Conservation (phyloP, 2,797 vertebrate genomes). For the Fundulus diaphanus region DNA sequence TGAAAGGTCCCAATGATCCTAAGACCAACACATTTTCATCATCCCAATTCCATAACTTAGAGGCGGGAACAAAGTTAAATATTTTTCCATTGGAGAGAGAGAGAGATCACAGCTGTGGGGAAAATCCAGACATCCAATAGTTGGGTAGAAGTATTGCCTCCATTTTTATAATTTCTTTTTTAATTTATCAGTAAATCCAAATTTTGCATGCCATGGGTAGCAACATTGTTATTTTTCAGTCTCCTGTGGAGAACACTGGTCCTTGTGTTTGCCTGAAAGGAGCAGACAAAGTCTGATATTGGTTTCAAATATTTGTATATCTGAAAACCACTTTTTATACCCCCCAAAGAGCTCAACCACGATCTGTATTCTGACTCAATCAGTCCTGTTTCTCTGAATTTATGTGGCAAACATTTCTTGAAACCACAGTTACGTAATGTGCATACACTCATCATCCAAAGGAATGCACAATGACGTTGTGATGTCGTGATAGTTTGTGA, state of each 20-base stretch:
- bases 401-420: neutral
- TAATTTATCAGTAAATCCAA: conserved; percentile 4
- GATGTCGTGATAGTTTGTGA: neutral
- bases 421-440: neutral
- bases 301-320: conserved; percentile 6
- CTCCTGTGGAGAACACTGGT: neutral
- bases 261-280: neutral
- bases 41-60: neutral
- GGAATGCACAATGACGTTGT: neutral
- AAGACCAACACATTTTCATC: neutral
- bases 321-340: neutral
- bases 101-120: neutral
- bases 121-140: neutral
- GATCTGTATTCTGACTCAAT: neutral
- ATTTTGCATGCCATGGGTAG: neutral
- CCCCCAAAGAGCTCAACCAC: neutral
- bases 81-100: neutral
- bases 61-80: neutral
- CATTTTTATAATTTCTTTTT: neutral
- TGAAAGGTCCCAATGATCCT: neutral
- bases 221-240: neutral
- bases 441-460: neutral
- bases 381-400: neutral
- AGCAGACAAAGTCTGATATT: neutral
- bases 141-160: neutral